Evolutionary conservation across 1,140 invertebrate species (phyloP).

Genomic region (Drosophila dunni): DNA sequence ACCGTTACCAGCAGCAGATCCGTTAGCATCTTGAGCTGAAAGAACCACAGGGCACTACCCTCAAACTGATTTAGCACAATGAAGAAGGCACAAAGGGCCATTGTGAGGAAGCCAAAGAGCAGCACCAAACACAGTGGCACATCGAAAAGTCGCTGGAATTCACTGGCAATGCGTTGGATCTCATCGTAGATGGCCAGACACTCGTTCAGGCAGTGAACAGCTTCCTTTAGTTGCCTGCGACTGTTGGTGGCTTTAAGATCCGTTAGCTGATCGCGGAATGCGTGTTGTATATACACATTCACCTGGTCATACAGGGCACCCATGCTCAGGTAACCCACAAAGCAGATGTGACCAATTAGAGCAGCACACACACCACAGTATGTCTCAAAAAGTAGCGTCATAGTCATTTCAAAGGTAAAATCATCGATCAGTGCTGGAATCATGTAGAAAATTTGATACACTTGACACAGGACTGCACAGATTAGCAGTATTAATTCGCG

Average conservation of each 20-base stretch:
- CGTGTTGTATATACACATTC: slow-evolving; percentile 47
- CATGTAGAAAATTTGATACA: slow-evolving; percentile 18
- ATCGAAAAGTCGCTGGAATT: slow-evolving; percentile 54
- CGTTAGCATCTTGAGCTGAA: slow-evolving; percentile 34
- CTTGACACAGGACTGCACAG: slow-evolving; percentile 16
- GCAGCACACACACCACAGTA: slow-evolving; percentile 28
- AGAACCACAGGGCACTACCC: slow-evolving; percentile 7
- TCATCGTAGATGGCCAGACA: slow-evolving; percentile 60
- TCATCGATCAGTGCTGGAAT: neutral
- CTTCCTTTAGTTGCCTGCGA: neutral
- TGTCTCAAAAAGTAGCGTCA: neutral
- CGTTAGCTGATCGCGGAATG: slow-evolving; percentile 31
- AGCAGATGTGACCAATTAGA: slow-evolving; percentile 46
- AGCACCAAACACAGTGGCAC: slow-evolving; percentile 47
- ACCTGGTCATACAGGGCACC: slow-evolving; percentile 52
- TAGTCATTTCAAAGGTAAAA: neutral
- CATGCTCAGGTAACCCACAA: slow-evolving; percentile 59
- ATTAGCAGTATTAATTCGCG: slow-evolving; percentile 42
- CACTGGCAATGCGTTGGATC: slow-evolving; percentile 29
- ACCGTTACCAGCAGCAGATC: slow-evolving; percentile 61
- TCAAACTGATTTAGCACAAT: slow-evolving; percentile 8
- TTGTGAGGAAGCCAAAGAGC: slow-evolving; percentile 27
- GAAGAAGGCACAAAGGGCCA: slow-evolving; percentile 40
- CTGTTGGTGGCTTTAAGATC: neutral
- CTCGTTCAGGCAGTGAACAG: slow-evolving; percentile 29